phyloP scores from a whole-genome alignment of 2,113 vertebrate species.

The Polypterus bichir region DNA sequence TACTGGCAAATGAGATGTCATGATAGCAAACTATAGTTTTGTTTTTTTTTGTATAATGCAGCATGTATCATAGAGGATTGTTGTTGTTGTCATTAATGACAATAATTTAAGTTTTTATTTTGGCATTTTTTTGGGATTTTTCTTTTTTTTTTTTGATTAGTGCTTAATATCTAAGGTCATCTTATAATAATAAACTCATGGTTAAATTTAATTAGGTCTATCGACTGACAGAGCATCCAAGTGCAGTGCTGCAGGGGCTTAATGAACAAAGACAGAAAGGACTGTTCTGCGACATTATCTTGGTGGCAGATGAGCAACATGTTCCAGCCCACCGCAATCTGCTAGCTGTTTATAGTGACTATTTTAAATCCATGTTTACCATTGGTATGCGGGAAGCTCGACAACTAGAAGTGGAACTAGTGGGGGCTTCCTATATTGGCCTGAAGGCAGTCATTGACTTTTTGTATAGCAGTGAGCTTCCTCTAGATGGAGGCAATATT shows the following conservation, averaged over 20 bases:
- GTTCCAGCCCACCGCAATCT: constrained; percentile 76
- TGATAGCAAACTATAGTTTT: too few relatives aligned
- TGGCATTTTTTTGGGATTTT: too few relatives aligned
- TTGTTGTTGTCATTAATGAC: too few relatives aligned
- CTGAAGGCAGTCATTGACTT: constrained; percentile 85
- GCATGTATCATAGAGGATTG: too few relatives aligned
- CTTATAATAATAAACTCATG: neutral
- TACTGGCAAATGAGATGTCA: neutral
- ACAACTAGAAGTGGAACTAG: constrained; percentile 77
- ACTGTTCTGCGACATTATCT: constrained; percentile 78
- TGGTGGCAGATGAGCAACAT: constrained; percentile 65
- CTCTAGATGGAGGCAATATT: constrained; percentile 75
- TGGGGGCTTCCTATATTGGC: constrained; percentile 71
- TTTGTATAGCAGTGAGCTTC: constrained; percentile 75
- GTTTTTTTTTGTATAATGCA: too few relatives aligned
- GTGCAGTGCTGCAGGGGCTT: constrained; percentile 65
- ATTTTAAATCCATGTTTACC: constrained; percentile 95
- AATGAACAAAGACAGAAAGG: constrained; percentile 69
- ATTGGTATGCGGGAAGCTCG: constrained; percentile 81
- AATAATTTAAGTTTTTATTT: neutral
- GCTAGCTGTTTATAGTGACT: constrained; percentile 78
- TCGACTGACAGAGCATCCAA: constrained; percentile 58
- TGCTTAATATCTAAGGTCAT: neutral
- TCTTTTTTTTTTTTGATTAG: neutral
- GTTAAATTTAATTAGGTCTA: constrained; percentile 52